Conservation (phyloP, 2,888 invertebrate genomes). For the Alviniconcha strummeri region DNA sequence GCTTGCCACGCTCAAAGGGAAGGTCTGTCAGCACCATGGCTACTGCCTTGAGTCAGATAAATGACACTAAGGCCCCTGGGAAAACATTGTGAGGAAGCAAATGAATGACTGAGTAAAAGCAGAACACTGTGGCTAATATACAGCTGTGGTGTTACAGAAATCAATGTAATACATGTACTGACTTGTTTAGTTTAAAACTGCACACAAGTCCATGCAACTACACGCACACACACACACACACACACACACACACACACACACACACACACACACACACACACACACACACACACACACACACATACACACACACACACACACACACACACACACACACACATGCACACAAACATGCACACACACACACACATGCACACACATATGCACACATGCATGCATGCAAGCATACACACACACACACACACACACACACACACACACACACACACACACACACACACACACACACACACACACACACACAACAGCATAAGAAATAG, state of each 20-base stretch:
- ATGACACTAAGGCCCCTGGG: too few species aligned
- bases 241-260: background rate
- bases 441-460: background rate
- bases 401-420: background rate
- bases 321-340: background rate
- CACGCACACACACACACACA: slow-evolving; percentile 17
- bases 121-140: too few species aligned
- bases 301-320: background rate
- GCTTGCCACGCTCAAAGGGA: slow-evolving; percentile 60
- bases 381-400: background rate
- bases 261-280: slow-evolving; percentile 6
- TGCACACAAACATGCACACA: background rate
- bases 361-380: slow-evolving; percentile 14
- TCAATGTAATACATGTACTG: too few species aligned
- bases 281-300: background rate
- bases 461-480: background rate
- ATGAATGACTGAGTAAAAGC: too few species aligned
- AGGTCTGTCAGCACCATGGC: slow-evolving; percentile 64
- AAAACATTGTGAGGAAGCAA: too few species aligned
- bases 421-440: slow-evolving; percentile 4
- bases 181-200: background rate
- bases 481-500: background rate
- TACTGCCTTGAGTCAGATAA: background rate
- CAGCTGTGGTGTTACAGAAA: too few species aligned
- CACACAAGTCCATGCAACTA: background rate